Conservation (phyloP, 2,113 vertebrate species). For the Psilopsiagon aymara region DNA sequence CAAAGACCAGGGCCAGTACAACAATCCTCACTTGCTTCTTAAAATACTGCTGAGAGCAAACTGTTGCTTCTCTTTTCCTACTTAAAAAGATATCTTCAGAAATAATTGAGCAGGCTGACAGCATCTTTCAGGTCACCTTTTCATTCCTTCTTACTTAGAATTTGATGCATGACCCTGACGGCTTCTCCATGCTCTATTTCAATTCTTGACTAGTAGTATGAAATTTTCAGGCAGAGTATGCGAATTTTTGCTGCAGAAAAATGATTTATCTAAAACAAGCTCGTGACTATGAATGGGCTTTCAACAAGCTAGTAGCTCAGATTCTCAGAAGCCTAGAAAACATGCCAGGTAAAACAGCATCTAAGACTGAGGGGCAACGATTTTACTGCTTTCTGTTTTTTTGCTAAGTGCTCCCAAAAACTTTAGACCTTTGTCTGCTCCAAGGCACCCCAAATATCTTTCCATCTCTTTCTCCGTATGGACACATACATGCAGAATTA, state of each 20-base stretch:
- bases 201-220: not conserved
- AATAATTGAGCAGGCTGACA: accelerated
- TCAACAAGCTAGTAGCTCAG: not conserved
- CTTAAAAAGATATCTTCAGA: not conserved
- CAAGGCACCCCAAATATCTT: not conserved
- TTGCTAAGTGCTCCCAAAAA: not conserved
- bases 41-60: not conserved
- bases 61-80: not conserved
- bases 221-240: not conserved
- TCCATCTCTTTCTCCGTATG: not conserved
- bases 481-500: not conserved
- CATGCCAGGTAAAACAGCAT: not conserved
- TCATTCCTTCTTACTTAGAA: not conserved
- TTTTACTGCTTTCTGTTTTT: not conserved
- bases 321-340: not conserved
- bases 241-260: not conserved
- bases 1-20: not conserved
- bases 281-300: not conserved
- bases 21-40: not conserved
- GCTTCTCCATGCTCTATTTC: not conserved
- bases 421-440: not conserved
- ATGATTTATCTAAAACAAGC: not conserved
- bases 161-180: not conserved
- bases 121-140: not conserved
- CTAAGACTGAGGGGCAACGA: accelerated